These are phyloP conservation scores for Oxyruncus cristatus DNA, from an alignment of 2,113 vertebrate genomes.

Conservation along the genomic window DNA sequence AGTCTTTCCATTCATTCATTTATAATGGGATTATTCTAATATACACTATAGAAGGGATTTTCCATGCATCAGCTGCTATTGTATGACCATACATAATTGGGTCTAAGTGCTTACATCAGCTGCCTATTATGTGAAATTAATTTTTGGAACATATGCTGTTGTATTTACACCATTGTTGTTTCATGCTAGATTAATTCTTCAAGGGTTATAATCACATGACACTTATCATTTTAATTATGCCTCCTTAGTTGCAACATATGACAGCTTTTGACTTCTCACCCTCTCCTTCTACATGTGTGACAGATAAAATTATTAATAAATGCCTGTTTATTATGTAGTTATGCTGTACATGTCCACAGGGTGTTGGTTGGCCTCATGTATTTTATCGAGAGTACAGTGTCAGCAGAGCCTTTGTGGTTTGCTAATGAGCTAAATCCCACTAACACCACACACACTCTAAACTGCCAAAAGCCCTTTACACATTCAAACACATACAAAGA, in stretches of 20 bases:
- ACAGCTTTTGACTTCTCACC: conserved; percentile 78
- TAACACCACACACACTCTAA: conserved; percentile 65
- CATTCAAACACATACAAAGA: conserved; percentile 60
- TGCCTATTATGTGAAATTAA: conserved; percentile 69
- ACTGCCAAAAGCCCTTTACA: conserved; percentile 70
- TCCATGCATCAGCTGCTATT: conserved; percentile 49
- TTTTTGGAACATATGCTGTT: conserved; percentile 70
- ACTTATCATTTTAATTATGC: conserved; percentile 79
- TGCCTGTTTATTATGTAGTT: conserved; percentile 80
- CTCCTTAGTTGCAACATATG: conserved; percentile 75
- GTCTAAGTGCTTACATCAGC: conserved; percentile 65
- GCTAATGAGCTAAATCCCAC: conserved; percentile 76
- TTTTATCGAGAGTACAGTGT: conserved; percentile 68
- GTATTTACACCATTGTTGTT: conserved; percentile 71
- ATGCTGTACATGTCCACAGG: conserved; percentile 73
- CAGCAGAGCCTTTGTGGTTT: conserved; percentile 70
- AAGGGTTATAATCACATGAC: conserved; percentile 76
- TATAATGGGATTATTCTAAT: conserved; percentile 62
- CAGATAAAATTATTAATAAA: conserved; percentile 81
- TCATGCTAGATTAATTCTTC: conserved; percentile 77
- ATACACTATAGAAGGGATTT: conserved; percentile 49
- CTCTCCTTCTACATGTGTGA: conserved; percentile 71
- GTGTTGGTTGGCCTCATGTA: conserved; percentile 67
- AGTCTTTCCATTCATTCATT: conserved; percentile 52
- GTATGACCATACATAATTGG: conserved; percentile 50